Percentiles rank a stretch among this genome's conserved stretches.
Conservation (phyloP, 2,797 vertebrate genomes). For the Hapalemur alaotrensis region DNA sequence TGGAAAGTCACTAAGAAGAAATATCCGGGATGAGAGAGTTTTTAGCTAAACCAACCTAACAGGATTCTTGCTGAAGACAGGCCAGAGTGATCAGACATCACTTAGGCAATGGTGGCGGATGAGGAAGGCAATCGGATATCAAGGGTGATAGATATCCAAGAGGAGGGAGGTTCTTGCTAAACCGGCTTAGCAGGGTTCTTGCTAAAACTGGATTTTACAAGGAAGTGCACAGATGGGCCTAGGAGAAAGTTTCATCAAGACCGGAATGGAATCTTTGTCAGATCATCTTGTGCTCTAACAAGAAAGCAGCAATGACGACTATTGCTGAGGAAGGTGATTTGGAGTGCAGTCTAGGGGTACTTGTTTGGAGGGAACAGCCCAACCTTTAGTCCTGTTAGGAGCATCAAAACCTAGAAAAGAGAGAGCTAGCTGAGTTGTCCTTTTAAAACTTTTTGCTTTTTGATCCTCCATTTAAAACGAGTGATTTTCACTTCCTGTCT, state of each 20-base stretch:
- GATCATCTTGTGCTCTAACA: background rate
- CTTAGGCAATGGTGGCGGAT: too few relatives aligned
- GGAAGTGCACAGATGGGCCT: background rate
- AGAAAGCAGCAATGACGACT: background rate
- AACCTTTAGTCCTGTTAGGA: background rate
- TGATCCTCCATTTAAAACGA: background rate
- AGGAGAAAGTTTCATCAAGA: background rate
- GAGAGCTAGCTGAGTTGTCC: background rate
- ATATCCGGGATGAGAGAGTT: background rate
- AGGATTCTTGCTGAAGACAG: background rate
- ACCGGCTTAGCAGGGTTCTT: background rate
- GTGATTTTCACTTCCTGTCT: constrained; percentile 22
- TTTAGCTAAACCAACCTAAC: background rate
- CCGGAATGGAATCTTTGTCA: background rate
- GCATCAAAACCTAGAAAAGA: constrained; percentile 5
- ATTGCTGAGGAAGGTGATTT: background rate
- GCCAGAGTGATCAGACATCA: background rate
- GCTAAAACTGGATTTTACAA: background rate
- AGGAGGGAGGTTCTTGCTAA: background rate
- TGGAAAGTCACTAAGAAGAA: background rate
- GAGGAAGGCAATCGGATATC: background rate
- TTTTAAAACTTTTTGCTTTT: background rate
- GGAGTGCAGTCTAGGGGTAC: background rate
- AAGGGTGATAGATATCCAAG: background rate
- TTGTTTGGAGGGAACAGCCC: background rate